Conservation (phyloP, 1,140 invertebrate species). For the Dufourea novaeangliae region DNA sequence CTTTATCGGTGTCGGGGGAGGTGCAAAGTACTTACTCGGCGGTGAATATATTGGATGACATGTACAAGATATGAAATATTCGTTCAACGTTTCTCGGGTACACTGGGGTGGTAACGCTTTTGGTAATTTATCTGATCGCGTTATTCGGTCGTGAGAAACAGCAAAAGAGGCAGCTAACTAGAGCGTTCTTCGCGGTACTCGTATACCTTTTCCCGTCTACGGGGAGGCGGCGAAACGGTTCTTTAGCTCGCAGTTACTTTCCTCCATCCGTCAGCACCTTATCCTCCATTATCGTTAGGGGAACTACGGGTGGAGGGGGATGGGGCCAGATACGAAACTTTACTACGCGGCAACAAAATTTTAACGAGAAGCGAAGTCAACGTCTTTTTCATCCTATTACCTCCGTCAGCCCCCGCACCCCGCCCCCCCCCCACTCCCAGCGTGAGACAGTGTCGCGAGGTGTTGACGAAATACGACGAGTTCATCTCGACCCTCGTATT, state of each 20-base stretch:
- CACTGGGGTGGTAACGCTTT: too few relatives aligned
- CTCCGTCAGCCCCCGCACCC: slow-evolving; percentile 5
- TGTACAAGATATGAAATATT: too few relatives aligned
- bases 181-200: neutral
- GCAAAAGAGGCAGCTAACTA: neutral
- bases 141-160: neutral
- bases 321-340: slow-evolving; percentile 39
- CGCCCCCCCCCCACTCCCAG: neutral
- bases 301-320: neutral
- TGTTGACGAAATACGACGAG: slow-evolving; percentile 53
- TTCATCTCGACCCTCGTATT: neutral
- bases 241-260: slow-evolving; percentile 17
- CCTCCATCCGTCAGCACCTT: slow-evolving; percentile 18
- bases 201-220: neutral
- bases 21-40: too few relatives aligned
- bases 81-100: too few relatives aligned
- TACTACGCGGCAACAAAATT: slow-evolving; percentile 52
- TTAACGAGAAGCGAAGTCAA: slow-evolving; percentile 49
- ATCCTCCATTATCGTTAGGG: slow-evolving; percentile 28
- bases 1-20: too few relatives aligned
- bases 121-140: too few relatives aligned
- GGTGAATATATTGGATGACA: too few relatives aligned
- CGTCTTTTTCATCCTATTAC: slow-evolving; percentile 50
- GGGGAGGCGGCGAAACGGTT: neutral
- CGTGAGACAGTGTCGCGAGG: slow-evolving; percentile 9